Base-by-base conservation (phyloP, 2,797 vertebrate genomes). In the Sebastes elongatus region DNA sequence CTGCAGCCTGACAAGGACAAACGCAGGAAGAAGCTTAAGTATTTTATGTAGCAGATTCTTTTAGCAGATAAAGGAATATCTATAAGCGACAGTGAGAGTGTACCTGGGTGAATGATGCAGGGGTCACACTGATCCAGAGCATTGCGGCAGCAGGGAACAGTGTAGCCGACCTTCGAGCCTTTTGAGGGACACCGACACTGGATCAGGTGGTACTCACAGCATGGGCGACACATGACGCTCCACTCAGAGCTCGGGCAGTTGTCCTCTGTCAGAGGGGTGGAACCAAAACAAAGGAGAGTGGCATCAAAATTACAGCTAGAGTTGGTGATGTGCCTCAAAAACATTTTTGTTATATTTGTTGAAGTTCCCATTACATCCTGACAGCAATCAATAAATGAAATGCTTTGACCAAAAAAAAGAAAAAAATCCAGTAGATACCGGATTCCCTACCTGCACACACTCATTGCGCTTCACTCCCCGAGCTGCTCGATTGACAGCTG, bases 121-220 rank as follows among this genome's bases (percentile, higher is more conserved):
- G 98, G 97, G 84, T 99, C 97, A 16, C 98, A 99, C 74, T 98
- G 96, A 0, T 97, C 96, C 4, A 97, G 96, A 74, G 96, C 97
- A 0, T 98, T 98, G 62, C 97, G 95, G 93, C 98, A 99, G 95
- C 98, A 98, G 18, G 97, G 98, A 55, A 99, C 97, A 33, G 97
- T 96, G 27, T 98, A 98, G 10, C 97, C 97, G 53, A 98, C 97
- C 70, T 68, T 94, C 8, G 96, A 90, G 60, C 96, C 96, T 64
- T 86, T 95, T 3, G 96, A 96, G 0, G 98, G 97, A 76, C 97
- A 99, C 71, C 90, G 52, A 2, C 97, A 99, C 72, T 96, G 93
- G 0, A 98, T 97, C 83, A 97, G 96, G 69, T 97, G 95, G 0
- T 97, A 98, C 82, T 99, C 98, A 1, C 97, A 98, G 66, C 97